These are phyloP conservation scores for Tarsius wallacei DNA, from an alignment of 2,797 vertebrate species.

Conservation along the genomic window DNA sequence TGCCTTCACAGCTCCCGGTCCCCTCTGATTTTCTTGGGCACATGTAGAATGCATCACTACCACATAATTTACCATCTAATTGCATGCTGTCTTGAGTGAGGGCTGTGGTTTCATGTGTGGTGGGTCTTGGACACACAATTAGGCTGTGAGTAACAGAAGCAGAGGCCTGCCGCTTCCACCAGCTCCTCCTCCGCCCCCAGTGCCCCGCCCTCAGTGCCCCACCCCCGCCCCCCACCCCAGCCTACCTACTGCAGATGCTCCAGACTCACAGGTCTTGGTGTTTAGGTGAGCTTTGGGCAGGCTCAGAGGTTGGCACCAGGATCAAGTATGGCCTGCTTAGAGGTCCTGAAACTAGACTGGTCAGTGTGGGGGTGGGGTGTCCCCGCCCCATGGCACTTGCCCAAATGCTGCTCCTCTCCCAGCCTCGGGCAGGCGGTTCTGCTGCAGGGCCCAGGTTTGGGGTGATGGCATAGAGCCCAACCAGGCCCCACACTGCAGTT, in stretches of 20 bases:
- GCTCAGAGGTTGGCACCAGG: background rate
- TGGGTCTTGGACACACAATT: slow-evolving; percentile 51
- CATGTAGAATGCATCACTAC: background rate
- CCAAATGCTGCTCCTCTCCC: background rate
- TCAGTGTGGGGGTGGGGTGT: background rate
- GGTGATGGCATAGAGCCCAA: slow-evolving; percentile 49
- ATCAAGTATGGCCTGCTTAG: background rate
- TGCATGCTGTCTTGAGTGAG: slow-evolving; percentile 67
- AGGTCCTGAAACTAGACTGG: background rate
- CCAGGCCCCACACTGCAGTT: slow-evolving; percentile 52
- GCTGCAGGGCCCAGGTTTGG: slow-evolving; percentile 50
- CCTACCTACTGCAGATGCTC: background rate
- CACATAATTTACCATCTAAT: slow-evolving; percentile 70
- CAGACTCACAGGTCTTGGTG: rapidly evolving
- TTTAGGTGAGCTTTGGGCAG: background rate
- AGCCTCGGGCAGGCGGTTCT: background rate
- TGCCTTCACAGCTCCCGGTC: background rate
- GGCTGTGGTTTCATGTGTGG: slow-evolving; percentile 58
- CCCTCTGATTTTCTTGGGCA: background rate
- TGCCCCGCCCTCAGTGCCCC: too few relatives aligned
- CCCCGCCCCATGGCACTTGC: background rate
- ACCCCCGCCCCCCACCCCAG: background rate
- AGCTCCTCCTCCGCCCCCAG: background rate
- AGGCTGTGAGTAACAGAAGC: slow-evolving; percentile 28
- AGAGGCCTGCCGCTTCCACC: background rate